Percentiles rank a stretch among this genome's conserved stretches.
phyloP scores from a whole-genome alignment of 2,113 vertebrate genomes.

The Forbesichthys papilliferus region DNA sequence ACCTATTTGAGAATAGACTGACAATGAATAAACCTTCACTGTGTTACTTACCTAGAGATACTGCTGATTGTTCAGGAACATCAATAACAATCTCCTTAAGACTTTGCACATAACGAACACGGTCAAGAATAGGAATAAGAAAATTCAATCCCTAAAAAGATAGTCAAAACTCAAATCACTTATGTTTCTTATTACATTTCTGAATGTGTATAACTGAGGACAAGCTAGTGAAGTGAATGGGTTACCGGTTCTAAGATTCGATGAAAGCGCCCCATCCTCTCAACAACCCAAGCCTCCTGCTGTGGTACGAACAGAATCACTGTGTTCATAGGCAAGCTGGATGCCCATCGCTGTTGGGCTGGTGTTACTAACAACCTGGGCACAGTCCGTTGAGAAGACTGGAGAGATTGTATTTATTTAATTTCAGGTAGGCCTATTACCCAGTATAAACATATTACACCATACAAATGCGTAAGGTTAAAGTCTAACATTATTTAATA shows the following conservation, averaged over 20 bases:
- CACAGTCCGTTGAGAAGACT: slow-evolving; percentile 58
- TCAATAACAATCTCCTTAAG: slow-evolving; percentile 98
- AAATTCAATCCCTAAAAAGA: slow-evolving; percentile 88
- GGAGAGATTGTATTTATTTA: neutral
- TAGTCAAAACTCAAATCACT: neutral
- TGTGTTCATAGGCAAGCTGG: slow-evolving; percentile 88
- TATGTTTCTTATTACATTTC: neutral
- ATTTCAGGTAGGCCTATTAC: neutral
- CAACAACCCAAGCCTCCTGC: slow-evolving; percentile 98
- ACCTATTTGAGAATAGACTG: too few relatives aligned
- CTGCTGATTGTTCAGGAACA: slow-evolving; percentile 94
- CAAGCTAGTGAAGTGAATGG: too few relatives aligned
- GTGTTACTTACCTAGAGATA: slow-evolving; percentile 85
- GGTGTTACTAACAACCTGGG: slow-evolving; percentile 64
- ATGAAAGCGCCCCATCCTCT: slow-evolving; percentile 95
- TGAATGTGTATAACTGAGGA: neutral
- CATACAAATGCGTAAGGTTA: too few relatives aligned
- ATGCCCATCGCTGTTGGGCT: slow-evolving; percentile 78
- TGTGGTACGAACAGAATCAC: slow-evolving; percentile 93
- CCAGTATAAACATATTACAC: neutral
- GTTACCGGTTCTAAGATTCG: slow-evolving; percentile 91
- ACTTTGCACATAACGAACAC: slow-evolving; percentile 91
- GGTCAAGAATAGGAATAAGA: slow-evolving; percentile 91
- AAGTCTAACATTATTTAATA: too few relatives aligned
- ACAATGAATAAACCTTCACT: too few relatives aligned